Evolutionary conservation across 2,797 vertebrate species (phyloP).

Genomic region (Cyprinella venusta): DNA sequence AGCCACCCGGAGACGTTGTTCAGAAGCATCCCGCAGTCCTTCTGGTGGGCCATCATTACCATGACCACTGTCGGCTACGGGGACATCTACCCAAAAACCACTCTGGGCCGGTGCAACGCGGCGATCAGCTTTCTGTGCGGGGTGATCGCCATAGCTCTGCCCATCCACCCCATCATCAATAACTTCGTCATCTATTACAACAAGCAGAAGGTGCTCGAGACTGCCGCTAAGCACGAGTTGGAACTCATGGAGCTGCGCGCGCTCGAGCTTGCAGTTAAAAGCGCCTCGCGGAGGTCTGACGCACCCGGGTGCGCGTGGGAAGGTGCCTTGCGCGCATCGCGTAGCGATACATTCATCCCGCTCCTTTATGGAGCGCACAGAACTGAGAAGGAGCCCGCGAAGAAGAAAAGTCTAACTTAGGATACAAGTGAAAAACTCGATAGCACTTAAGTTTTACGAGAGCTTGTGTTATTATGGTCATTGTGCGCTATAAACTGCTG

Average conservation of each 20-base stretch:
- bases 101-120: conserved; percentile 93
- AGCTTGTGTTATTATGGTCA: conserved; percentile 24
- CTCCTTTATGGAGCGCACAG: conserved; percentile 79
- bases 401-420: conserved; percentile 60
- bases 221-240: conserved; percentile 91
- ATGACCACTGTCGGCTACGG: conserved; percentile 99
- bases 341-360: conserved; percentile 83
- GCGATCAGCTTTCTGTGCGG: conserved; percentile 97
- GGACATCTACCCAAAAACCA: conserved; percentile 97
- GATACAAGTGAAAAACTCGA: conserved; percentile 11
- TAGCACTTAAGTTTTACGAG: conserved; percentile 7
- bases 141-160: conserved; percentile 94
- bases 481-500: conserved; percentile 27
- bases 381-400: conserved; percentile 75
- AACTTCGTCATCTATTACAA: conserved; percentile 98
- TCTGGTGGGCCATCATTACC: conserved; percentile 99
- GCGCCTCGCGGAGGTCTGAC: conserved; percentile 53
- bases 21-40: conserved; percentile 96
- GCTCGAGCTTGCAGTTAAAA: conserved; percentile 66
- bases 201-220: conserved; percentile 94
- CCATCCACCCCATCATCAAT: conserved; percentile 98
- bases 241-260: conserved; percentile 94
- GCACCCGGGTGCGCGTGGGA: conserved; percentile 48
- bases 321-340: conserved; percentile 67
- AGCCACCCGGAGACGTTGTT: conserved; percentile 95